Percentiles rank a stretch among this genome's conserved stretches.
Conservation (phyloP, 2,888 invertebrate genomes). For the Phengaris arion region DNA sequence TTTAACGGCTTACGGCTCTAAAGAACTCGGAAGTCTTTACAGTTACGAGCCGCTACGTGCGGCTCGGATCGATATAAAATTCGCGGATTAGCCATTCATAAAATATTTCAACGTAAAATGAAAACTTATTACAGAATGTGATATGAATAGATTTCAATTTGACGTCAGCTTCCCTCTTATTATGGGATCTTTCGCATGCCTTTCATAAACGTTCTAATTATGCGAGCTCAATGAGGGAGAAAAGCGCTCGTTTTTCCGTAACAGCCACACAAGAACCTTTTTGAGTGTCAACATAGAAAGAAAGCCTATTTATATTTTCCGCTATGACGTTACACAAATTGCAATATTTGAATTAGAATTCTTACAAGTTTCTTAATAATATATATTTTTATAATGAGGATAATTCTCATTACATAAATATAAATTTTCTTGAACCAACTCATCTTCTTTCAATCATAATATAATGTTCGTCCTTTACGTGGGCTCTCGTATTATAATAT, state of each 20-base stretch:
- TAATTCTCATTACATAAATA: neutral
- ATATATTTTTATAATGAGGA: neutral
- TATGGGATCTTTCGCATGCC: slow-evolving; percentile 20
- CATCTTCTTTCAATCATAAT: neutral
- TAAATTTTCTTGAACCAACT: neutral
- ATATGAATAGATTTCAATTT: slow-evolving; percentile 15
- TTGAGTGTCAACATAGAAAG: slow-evolving; percentile 29
- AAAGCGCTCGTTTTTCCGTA: slow-evolving; percentile 28
- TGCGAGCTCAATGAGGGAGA: slow-evolving; percentile 30
- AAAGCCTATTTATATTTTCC: slow-evolving; percentile 10
- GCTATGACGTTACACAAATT: neutral
- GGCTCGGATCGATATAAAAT: slow-evolving; percentile 12
- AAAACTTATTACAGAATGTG: slow-evolving; percentile 6
- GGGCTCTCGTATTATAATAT: slow-evolving; percentile 1
- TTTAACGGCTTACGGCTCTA: neutral
- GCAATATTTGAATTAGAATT: neutral
- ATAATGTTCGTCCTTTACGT: neutral
- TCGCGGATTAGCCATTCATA: slow-evolving; percentile 7
- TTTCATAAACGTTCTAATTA: slow-evolving; percentile 31
- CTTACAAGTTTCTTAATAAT: neutral
- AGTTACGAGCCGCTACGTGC: neutral
- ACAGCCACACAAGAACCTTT: slow-evolving; percentile 27
- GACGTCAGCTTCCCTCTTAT: slow-evolving; percentile 18
- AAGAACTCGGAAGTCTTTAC: neutral
- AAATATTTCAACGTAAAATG: neutral